phyloP scores from a whole-genome alignment of 2,797 vertebrate species.

The Dermochelys coriacea region DNA sequence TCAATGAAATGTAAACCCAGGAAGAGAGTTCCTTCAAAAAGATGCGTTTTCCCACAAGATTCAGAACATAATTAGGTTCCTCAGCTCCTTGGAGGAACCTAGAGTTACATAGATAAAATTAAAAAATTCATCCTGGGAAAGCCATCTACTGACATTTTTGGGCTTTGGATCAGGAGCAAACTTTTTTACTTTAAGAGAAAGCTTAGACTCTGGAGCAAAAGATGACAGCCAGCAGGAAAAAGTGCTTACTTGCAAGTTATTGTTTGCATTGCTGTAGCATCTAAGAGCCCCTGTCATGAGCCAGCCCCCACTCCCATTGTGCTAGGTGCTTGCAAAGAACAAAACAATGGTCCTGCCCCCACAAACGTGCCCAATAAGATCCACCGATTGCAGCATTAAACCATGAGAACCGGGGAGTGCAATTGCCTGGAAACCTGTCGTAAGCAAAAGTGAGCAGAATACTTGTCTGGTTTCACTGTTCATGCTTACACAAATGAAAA shows the following conservation, averaged over 20 bases:
- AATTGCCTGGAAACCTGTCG: not conserved
- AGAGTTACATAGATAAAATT: not conserved
- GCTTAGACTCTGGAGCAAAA: not conserved
- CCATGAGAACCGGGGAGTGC: not conserved
- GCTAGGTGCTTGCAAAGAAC: not conserved
- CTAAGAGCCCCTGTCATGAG: not conserved
- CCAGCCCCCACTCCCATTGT: not conserved
- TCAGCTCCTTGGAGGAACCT: not conserved
- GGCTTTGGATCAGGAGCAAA: not conserved
- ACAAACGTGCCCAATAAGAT: not conserved
- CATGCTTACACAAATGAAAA: not conserved
- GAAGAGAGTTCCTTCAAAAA: not conserved
- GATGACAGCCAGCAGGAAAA: not conserved
- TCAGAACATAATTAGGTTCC: not conserved
- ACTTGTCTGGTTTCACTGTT: not conserved
- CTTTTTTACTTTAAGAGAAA: not conserved
- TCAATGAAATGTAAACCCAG: not conserved
- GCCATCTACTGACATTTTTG: not conserved
- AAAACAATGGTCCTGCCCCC: not conserved
- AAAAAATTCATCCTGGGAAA: not conserved
- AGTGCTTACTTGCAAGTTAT: not conserved
- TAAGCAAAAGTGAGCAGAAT: not conserved
- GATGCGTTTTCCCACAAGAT: not conserved
- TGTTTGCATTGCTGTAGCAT: not conserved
- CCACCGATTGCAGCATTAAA: not conserved